Base-by-base conservation (phyloP, 2,797 vertebrate species). In the Cygnus olor region DNA sequence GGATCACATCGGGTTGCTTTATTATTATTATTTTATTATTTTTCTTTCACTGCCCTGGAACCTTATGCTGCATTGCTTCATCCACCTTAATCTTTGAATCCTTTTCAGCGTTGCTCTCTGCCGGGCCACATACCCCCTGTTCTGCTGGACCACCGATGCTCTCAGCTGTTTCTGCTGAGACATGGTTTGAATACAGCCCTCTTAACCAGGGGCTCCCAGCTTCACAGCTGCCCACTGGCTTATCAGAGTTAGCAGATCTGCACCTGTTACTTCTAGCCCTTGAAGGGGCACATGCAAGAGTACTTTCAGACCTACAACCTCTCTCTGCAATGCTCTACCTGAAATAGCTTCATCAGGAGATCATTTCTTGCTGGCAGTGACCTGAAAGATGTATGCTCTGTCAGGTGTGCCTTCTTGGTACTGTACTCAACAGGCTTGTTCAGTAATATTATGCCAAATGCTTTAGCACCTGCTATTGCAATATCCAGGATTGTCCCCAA, bases 231-330 rank as follows among this genome's bases (percentile, higher is more conserved):
- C 63, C 64, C 34, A 18, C 47, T 14, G 38, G 47, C 27, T 44
- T 73, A 51, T 4, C 22, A 34, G 56, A 27, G 69, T 78, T 74
- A 44, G 65, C n/a, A 51, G 66, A 68, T 25, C 12, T 32, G 11
- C 17, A 32, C 4, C 1, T 30, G 28, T 19, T 40, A 72, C 21
- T 63, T 61, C 34, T 56, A 84, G 51, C 21, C 32, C 45, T 84
- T 69, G 45, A 18, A 78, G 14, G 19, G 21, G 5, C 36, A 65
- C 0, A 1, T 63, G 22, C 0, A 2, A 12, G 15, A 53, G 51
- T 44, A n/a, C 14, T 64, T 10, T 65, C 42, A 56, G 47, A 64
- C 76, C 53, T 53, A 57, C 30, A 8, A 20, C n/a, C 27, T 44
- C 15, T 38, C 58, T 19, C 44, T 77, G 53, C 38, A 72, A 47